Conservation (phyloP, 2,113 vertebrate genomes). For the Oryzias javanicus region DNA sequence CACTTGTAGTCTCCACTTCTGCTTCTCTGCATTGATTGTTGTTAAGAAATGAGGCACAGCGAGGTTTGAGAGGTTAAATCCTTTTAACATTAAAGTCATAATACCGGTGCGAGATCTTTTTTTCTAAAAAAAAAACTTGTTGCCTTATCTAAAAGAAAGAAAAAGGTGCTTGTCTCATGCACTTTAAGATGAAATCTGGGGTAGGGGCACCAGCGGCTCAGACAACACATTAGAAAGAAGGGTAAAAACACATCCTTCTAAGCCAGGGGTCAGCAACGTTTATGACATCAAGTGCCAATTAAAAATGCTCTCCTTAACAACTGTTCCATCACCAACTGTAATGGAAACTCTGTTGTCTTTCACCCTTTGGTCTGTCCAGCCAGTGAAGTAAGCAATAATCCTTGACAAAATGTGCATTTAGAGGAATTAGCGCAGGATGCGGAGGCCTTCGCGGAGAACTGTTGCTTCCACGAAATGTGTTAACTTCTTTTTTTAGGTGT, state of each 20-base stretch:
- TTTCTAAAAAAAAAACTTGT: constrained; percentile 9
- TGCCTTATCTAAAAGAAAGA: constrained; percentile 32
- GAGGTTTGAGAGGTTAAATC: not conserved
- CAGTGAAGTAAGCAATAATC: too few species aligned
- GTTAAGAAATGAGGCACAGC: constrained; percentile 1
- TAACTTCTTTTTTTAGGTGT: too few species aligned
- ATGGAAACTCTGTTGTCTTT: too few species aligned
- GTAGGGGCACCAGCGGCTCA: constrained; percentile 23
- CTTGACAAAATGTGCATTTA: too few species aligned
- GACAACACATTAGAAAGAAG: constrained; percentile 3
- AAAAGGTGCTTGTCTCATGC: constrained; percentile 22
- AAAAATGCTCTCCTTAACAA: too few species aligned
- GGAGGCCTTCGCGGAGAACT: too few species aligned
- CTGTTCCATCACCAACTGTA: too few species aligned
- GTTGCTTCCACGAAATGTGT: too few species aligned
- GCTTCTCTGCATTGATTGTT: constrained; percentile 1
- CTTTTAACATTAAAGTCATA: constrained; percentile 34
- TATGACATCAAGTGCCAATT: too few species aligned
- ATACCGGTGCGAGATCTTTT: not conserved
- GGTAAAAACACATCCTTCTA: constrained; percentile 3
- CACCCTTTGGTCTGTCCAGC: too few species aligned
- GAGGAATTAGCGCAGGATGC: too few species aligned
- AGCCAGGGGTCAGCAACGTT: too few species aligned
- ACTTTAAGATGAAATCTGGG: constrained; percentile 5
- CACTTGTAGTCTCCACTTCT: not conserved